Conservation (phyloP, 2,888 invertebrate genomes). For the Limnephilus rhombicus region DNA sequence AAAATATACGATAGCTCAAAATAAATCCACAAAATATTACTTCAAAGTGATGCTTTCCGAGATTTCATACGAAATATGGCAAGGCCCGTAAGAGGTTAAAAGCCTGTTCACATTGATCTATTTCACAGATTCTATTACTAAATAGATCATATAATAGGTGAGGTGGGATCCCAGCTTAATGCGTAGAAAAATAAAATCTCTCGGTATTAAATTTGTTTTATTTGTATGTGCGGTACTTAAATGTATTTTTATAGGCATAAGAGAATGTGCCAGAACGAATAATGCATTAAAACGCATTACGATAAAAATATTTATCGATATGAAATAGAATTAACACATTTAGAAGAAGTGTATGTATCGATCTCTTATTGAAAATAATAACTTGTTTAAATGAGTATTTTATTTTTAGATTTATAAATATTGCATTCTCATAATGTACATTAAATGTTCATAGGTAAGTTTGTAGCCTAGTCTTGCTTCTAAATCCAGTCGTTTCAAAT, state of each 20-base stretch:
- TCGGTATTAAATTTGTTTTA: background rate
- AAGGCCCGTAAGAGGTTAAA: too few species aligned
- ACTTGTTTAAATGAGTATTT: conserved; percentile 6
- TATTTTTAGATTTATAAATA: conserved; percentile 30
- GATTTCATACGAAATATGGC: too few species aligned
- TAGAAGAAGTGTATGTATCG: background rate
- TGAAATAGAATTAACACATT: conserved; percentile 1
- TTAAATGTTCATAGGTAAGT: conserved; percentile 35
- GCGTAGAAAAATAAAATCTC: background rate
- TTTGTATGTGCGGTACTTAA: background rate
- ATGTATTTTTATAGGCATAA: conserved; percentile 29
- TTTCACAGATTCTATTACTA: too few species aligned
- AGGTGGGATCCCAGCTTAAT: background rate
- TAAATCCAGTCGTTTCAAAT: conserved; percentile 7
- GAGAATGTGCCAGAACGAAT: conserved; percentile 11
- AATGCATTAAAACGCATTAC: background rate
- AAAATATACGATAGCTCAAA: too few species aligned
- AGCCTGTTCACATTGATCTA: too few species aligned
- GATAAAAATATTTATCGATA: background rate
- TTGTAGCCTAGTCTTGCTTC: conserved; percentile 4
- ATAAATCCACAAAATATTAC: too few species aligned
- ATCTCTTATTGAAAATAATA: background rate
- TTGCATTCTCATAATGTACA: conserved; percentile 30
- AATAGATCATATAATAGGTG: too few species aligned
- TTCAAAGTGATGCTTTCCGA: too few species aligned